phyloP scores from a whole-genome alignment of 2,888 invertebrate genomes.

The Exephanes ischioxanthus region DNA sequence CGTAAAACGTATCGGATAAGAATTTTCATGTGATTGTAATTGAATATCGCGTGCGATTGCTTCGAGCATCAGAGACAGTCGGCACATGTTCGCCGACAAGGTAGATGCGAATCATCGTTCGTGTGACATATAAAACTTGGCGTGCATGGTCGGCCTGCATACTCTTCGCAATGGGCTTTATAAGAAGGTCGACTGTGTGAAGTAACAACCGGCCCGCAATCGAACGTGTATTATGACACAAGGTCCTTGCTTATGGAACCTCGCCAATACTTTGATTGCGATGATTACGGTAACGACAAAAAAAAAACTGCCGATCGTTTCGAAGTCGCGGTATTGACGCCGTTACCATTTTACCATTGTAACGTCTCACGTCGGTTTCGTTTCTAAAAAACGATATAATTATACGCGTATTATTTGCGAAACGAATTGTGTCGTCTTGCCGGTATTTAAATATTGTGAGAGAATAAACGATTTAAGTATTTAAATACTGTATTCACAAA shows the following conservation, averaged over 20 bases:
- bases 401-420: no score
- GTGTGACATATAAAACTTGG: slow-evolving; percentile 63
- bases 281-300: slow-evolving; percentile 61
- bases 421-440: no score
- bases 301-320: slow-evolving; percentile 29
- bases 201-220: slow-evolving; percentile 70
- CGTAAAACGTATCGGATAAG: background rate
- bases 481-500: no score
- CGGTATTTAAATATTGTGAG: no score
- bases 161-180: slow-evolving; percentile 33
- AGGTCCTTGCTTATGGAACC: slow-evolving; percentile 61
- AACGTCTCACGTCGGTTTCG: no score
- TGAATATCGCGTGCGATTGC: background rate
- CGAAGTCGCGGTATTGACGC: background rate
- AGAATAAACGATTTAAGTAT: no score
- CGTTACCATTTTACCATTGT: background rate
- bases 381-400: no score
- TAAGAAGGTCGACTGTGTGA: slow-evolving; percentile 75
- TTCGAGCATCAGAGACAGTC: slow-evolving; percentile 3
- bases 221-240: slow-evolving; percentile 69
- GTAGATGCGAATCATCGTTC: slow-evolving; percentile 53
- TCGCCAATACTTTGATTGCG: slow-evolving; percentile 68
- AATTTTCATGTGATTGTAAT: background rate
- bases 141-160: slow-evolving; percentile 45
- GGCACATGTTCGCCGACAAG: background rate